These are phyloP conservation scores for Melanotaenia parkinsoni DNA, from an alignment of 2,797 vertebrate species.

Conservation along the genomic window DNA sequence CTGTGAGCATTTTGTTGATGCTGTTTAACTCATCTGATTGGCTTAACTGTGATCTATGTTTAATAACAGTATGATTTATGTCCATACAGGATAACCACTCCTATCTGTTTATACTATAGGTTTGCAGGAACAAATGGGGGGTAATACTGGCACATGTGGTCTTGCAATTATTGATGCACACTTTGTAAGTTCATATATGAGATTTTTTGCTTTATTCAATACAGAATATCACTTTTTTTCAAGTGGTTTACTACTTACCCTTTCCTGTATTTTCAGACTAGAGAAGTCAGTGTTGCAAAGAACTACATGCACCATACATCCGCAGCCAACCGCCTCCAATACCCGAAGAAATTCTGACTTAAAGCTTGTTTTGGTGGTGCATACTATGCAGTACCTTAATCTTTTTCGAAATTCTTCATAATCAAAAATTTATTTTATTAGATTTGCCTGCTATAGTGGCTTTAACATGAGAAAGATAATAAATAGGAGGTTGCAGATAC, in stretches of 20 bases:
- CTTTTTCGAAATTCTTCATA: slow-evolving; percentile 35
- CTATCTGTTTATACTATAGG: slow-evolving; percentile 70
- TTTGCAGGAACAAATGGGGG: slow-evolving; percentile 77
- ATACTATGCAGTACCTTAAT: slow-evolving; percentile 1
- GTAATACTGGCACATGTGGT: slow-evolving; percentile 68
- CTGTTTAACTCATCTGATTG: neutral
- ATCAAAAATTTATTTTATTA: neutral
- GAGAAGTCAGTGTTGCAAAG: slow-evolving; percentile 51
- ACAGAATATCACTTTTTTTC: neutral
- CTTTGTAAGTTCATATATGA: slow-evolving; percentile 76
- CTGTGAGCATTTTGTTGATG: slow-evolving; percentile 59
- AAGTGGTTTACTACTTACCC: slow-evolving; percentile 17
- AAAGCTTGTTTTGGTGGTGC: slow-evolving; percentile 26
- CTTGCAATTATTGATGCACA: slow-evolving; percentile 69
- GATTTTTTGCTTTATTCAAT: neutral
- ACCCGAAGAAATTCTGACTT: slow-evolving; percentile 78
- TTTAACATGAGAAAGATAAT: neutral
- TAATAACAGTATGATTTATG: neutral
- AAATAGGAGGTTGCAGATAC: neutral
- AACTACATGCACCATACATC: slow-evolving; percentile 55
- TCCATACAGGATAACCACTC: neutral
- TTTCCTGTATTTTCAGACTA: slow-evolving; percentile 59
- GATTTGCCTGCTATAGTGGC: neutral
- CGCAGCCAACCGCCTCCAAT: slow-evolving; percentile 62
- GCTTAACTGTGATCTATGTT: neutral